Base-by-base conservation (phyloP, 2,797 vertebrate genomes). In the Acrossocheilus fasciatus region DNA sequence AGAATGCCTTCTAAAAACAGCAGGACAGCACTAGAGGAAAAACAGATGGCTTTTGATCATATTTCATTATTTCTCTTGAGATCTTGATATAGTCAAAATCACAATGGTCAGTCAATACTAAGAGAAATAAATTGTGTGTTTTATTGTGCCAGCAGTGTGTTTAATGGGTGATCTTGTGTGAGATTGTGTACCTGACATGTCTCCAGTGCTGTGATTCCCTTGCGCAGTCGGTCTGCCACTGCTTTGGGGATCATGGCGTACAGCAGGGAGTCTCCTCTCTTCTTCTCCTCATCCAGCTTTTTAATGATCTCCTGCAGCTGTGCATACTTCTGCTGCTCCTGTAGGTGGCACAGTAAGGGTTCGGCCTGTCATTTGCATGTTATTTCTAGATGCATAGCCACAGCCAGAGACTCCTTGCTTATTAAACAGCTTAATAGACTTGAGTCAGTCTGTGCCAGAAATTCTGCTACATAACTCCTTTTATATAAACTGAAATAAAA, bases 231-330 rank as follows among this genome's bases (percentile, higher is more conserved):
- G 91, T 96, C 95, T 15, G 95, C 95, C 87, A 95, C 92, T 30
- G 94, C 94, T 92, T 95, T 95, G 11, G 93, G 93, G 87, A 96
- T 96, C 96, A 96, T 95, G 88, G 95, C 95, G 2, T 95, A 96
- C 69, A 96, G 91, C 88, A 96, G 89, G 6, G 94, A 96, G 83
- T 96, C 94, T 0, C 95, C 87, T 83, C 95, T 92, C 85, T 95
- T 95, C 90, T 95, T 95, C 92, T 96, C 94, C 66, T 96, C 92
- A 1, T 95, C 94, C 91, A 95, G 91, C 87, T 95, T 96, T 88
- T 96, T 95, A 90, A 96, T 94, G 88, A 95, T 95, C 91, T 95
- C 94, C 89, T 93, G 92, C 68, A 96, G 93, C 92, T 95, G 95
- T 73, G 93, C 92, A 18, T 95, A 94, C 91, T 96, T 96, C 68